These are phyloP conservation scores for Platichthys stellatus DNA, from an alignment of 2,113 vertebrate genomes.

Conservation along the genomic window DNA sequence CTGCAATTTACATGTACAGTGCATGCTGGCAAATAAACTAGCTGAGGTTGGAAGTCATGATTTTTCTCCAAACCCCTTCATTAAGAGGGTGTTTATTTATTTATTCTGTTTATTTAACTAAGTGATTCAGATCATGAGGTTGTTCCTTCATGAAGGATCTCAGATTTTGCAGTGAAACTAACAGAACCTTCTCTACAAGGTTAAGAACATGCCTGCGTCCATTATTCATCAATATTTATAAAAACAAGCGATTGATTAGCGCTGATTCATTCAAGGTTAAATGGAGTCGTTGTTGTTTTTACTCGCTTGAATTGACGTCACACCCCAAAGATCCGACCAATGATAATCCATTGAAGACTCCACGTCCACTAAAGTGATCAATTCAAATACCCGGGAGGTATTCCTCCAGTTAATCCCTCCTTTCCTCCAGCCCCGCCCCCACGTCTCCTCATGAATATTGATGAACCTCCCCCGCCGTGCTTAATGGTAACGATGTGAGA, in stretches of 20 bases:
- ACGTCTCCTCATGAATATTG: constrained; percentile 80
- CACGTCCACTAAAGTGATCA: constrained; percentile 46
- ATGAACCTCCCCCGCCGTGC: constrained; percentile 71
- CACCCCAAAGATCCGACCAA: neutral
- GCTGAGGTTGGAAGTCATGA: neutral
- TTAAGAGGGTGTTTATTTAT: no score
- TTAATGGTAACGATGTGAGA: constrained; percentile 78
- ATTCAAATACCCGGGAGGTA: constrained; percentile 35
- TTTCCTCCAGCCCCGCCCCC: constrained; percentile 8
- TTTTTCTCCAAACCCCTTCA: no score
- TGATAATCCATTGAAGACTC: constrained; percentile 1
- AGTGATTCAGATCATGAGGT: no score
- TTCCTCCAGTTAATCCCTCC: constrained; percentile 22
- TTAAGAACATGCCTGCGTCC: no score
- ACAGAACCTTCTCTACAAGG: no score
- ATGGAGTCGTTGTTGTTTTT: neutral
- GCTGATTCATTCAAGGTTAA: no score
- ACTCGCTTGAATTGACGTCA: neutral
- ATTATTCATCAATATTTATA: no score
- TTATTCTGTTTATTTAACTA: no score
- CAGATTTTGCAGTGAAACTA: no score
- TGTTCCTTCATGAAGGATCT: no score
- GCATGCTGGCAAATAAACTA: neutral
- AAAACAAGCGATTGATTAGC: no score
- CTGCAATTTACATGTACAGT: neutral